Percentiles rank a stretch among this genome's conserved stretches.
These are phyloP conservation scores for Sitodiplosis mosellana DNA, from an alignment of 1,140 invertebrate species.

Conservation along the genomic window DNA sequence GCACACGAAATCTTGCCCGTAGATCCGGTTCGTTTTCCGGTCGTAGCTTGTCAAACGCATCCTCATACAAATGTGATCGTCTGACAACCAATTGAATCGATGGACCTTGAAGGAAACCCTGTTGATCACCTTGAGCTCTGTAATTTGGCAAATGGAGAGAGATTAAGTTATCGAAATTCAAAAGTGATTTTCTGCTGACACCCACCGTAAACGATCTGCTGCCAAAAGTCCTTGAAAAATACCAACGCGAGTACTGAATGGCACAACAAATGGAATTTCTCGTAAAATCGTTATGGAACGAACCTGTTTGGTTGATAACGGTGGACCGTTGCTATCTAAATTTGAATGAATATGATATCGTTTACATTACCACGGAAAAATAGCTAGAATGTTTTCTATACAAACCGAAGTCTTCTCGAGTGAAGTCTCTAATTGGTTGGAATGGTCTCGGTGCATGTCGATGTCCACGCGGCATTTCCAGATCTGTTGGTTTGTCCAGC, in stretches of 20 bases:
- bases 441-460: constrained; percentile 40
- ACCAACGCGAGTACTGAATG: constrained; percentile 73
- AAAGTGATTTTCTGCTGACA: constrained; percentile 2
- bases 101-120: constrained; percentile 54
- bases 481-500: constrained; percentile 39
- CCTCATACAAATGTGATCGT: constrained; percentile 88
- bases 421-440: constrained; percentile 37
- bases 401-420: constrained; percentile 38
- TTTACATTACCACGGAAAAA: too few species aligned
- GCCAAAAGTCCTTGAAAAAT: constrained; percentile 57
- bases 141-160: not conserved
- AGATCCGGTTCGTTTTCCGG: constrained; percentile 80
- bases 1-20: constrained; percentile 67
- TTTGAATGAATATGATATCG: not conserved
- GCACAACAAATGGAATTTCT: constrained; percentile 84
- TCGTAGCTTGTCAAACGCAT: constrained; percentile 88
- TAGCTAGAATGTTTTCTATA: too few species aligned
- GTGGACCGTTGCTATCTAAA: constrained; percentile 35
- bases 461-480: constrained; percentile 34
- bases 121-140: constrained; percentile 40
- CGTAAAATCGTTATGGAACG: constrained; percentile 71
- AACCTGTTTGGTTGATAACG: constrained; percentile 72
- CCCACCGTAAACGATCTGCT: constrained; percentile 26
- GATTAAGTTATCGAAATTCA: not conserved
- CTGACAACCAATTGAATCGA: constrained; percentile 65